Evolutionary conservation across 2,113 vertebrate species (phyloP).

Genomic region (Crotalus tigris): DNA sequence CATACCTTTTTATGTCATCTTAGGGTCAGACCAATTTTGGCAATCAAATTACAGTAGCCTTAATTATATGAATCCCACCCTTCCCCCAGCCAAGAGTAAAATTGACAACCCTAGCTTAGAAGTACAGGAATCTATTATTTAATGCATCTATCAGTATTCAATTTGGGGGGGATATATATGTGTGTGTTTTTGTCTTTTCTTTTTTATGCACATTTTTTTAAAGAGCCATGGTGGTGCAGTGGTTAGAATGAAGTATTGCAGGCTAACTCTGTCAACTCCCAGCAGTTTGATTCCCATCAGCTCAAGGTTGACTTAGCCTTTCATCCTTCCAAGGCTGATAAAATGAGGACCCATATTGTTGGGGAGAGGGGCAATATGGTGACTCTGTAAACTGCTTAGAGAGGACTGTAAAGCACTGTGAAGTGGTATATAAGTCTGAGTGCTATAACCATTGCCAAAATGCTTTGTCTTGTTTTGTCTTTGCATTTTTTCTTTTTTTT

Average conservation of each 20-base stretch:
- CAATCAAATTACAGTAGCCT: background rate
- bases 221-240: background rate
- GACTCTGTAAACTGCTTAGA: background rate
- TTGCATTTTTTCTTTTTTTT: background rate
- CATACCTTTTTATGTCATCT: background rate
- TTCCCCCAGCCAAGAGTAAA: background rate
- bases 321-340: no score
- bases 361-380: background rate
- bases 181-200: background rate
- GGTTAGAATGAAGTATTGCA: background rate
- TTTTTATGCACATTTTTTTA: background rate
- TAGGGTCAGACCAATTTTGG: background rate
- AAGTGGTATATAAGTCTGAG: no score
- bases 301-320: no score
- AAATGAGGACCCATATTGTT: no score
- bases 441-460: no score
- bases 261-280: no score
- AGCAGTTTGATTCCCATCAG: no score
- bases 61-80: background rate
- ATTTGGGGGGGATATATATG: no score
- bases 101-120: background rate
- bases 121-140: background rate
- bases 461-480: background rate
- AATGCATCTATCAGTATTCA: no score
- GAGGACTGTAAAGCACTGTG: no score